Evolutionary conservation across 2,113 vertebrate species (phyloP).

Genomic region (Elaphurus davidianus): DNA sequence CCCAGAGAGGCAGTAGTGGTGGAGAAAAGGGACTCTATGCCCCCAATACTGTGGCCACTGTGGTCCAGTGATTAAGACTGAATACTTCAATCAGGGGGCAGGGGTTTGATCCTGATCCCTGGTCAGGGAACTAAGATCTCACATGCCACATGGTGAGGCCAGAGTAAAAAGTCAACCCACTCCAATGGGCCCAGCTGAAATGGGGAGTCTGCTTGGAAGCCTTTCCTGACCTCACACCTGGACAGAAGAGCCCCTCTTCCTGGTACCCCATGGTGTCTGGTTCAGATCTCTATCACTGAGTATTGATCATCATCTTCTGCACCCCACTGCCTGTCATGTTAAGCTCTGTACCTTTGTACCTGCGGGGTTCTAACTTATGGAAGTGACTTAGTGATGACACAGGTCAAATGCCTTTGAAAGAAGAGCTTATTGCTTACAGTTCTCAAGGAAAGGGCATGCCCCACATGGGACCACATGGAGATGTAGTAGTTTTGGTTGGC

Average conservation of each 20-base stretch:
- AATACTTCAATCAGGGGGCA: not conserved
- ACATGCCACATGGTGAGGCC: not conserved
- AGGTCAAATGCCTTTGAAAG: not conserved
- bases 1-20: not conserved
- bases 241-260: not conserved
- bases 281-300: not conserved
- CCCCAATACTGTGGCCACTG: not conserved
- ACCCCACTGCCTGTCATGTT: not conserved
- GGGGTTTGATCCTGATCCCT: not conserved
- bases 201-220: not conserved
- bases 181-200: not conserved
- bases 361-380: not conserved
- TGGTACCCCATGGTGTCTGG: accelerated
- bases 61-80: not conserved
- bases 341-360: not conserved
- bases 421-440: not conserved
- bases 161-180: not conserved
- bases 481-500: not conserved
- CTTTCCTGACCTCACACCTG: not conserved
- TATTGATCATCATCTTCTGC: not conserved
- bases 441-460: not conserved
- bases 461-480: not conserved
- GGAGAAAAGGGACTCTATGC: not conserved
- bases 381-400: not conserved
- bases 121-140: not conserved